Base-by-base conservation (phyloP, 2,113 vertebrate species). In the Notothenia rossii region DNA sequence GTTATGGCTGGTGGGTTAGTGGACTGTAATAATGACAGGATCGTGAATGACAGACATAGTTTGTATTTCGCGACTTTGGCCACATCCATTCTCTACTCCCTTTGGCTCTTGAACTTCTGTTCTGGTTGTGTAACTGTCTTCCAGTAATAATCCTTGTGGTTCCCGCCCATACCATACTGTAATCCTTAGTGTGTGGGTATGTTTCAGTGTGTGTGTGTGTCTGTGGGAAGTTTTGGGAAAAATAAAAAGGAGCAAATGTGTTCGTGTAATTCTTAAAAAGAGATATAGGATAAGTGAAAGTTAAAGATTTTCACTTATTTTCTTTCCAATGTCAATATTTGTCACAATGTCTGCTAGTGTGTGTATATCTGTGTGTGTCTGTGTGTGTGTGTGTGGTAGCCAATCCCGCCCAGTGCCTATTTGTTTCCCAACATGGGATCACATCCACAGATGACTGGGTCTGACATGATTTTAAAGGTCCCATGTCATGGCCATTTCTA, bases 101-200 rank as follows among this genome's bases (percentile, higher is more conserved):
- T 85, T 64, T 77, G 64, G 61, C 72, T 75, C 29, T 43, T 77
- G 63, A 82, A 87, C 75, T 53, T 83, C 61, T 70, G 61, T 72
- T 74, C 77, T 83, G 83, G 82, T 90, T 91, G 82, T 89, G 82
- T 90, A 91, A 93, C 81, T 73, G 61, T 89, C 86, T 89, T 87
- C 66, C 81, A 92, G 85, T 90, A 87, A 88, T 87, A 86, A 90
- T 86, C 86, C 86, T 70, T 12, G 64, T 48, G 76, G 79, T 87
- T 87, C 76, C 86, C 53, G 10, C 86, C 82, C 89, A 84, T 59
- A 67, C 29, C 71, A 29, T 63, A 75, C 43, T 64, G 53, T 89
- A 86, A 92, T 88, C 81, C 86, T 70, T 18, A 59, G 13, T 75
- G 64, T 51, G 77, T 62, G 50, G 60, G 55, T 46, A 36, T 58